Evolutionary conservation across 2,113 vertebrate genomes (phyloP).

Genomic region (Pungitius pungitius): DNA sequence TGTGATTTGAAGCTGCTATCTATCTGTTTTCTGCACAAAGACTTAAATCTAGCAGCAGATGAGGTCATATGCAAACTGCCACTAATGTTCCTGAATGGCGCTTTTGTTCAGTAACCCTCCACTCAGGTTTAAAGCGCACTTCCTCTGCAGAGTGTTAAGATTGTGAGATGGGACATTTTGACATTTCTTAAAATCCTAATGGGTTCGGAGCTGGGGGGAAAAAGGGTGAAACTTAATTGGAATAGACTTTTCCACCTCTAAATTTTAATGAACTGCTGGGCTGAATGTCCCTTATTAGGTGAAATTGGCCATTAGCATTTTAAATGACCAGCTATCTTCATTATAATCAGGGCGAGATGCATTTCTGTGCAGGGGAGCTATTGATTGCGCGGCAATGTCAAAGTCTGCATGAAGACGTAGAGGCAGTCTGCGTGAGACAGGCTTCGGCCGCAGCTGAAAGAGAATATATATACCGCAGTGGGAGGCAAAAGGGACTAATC

Average conservation of each 20-base stretch:
- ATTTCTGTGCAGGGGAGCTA: slow-evolving; percentile 69
- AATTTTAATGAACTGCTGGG: slow-evolving; percentile 78
- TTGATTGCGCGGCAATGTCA: slow-evolving; percentile 76
- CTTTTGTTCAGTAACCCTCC: slow-evolving; percentile 53
- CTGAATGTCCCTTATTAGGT: slow-evolving; percentile 79
- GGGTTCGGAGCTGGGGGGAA: slow-evolving; percentile 49
- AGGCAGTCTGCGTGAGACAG: slow-evolving; percentile 58
- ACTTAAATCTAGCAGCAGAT: slow-evolving; percentile 50
- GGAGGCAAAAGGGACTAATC: slow-evolving; percentile 64
- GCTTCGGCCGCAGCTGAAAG: slow-evolving; percentile 44
- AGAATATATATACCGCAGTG: slow-evolving; percentile 41
- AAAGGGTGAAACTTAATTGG: slow-evolving; percentile 70
- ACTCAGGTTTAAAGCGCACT: slow-evolving; percentile 51
- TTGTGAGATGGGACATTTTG: slow-evolving; percentile 59
- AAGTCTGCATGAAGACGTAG: slow-evolving; percentile 69
- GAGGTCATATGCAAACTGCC: slow-evolving; percentile 62
- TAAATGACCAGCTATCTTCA: slow-evolving; percentile 79
- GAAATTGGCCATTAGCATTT: slow-evolving; percentile 80
- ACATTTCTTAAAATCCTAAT: slow-evolving; percentile 76
- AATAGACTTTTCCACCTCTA: slow-evolving; percentile 82
- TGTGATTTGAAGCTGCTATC: slow-evolving; percentile 12
- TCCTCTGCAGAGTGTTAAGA: slow-evolving; percentile 54
- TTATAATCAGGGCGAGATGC: slow-evolving; percentile 75
- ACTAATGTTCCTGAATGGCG: slow-evolving; percentile 56
- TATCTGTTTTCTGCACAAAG: slow-evolving; percentile 11